A percentile compares a stretch with the other conserved stretches of the same genome.
phyloP scores from a whole-genome alignment of 2,113 vertebrate genomes.

The Epinephelus cyanopodus region DNA sequence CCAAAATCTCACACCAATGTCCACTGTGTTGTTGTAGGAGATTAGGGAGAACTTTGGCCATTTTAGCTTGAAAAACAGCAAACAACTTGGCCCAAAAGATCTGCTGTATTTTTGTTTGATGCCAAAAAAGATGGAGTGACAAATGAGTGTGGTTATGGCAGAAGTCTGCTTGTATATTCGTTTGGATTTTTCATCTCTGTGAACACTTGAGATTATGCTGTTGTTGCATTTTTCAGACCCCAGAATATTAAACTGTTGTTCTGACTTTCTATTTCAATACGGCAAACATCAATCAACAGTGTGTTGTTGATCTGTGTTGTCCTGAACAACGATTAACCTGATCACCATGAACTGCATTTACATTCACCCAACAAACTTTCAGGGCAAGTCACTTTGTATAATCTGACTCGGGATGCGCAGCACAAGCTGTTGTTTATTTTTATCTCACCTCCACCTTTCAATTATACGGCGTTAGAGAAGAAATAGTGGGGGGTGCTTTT shows the following conservation, averaged over 20 bases:
- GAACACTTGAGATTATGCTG: neutral
- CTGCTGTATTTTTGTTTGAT: neutral
- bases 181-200: conserved; percentile 9
- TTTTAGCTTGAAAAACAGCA: neutral
- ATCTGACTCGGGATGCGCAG: conserved; percentile 2
- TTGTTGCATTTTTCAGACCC: neutral
- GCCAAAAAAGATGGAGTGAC: neutral
- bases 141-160: conserved; percentile 2
- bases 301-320: neutral
- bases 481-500: conserved; percentile 32
- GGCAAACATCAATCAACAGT: neutral
- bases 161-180: conserved; percentile 12
- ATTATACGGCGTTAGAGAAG: conserved; percentile 45
- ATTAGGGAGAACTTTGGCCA: too few relatives aligned
- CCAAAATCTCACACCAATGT: too few relatives aligned
- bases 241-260: neutral
- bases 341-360: neutral
- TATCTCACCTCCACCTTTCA: conserved; percentile 50
- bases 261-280: neutral
- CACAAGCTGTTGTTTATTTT: conserved; percentile 50
- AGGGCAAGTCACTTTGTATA: conserved; percentile 27
- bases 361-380: conserved; percentile 1
- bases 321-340: neutral
- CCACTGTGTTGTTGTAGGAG: too few relatives aligned
- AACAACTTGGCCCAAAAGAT: neutral